Base-by-base conservation (phyloP, 2,113 vertebrate species). In the Eulacestoma nigropectus region DNA sequence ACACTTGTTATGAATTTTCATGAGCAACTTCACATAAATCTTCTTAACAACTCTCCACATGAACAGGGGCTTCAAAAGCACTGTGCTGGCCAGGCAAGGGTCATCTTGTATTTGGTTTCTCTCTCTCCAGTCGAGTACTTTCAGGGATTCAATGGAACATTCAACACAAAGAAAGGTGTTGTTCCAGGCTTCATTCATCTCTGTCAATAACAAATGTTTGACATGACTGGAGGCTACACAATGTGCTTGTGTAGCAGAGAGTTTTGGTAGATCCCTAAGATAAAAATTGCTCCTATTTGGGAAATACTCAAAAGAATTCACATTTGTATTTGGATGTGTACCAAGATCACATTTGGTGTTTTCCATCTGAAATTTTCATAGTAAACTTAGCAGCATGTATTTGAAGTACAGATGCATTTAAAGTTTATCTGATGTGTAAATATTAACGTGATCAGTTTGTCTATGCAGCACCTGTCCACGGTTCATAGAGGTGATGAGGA, bases 311-410 rank as follows among this genome's bases (percentile, higher is more conserved):
- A 55, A 94, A 95, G 65, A 90, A 94, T 96, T 87, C 87, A 72
- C 70, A 90, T 91, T 95, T 94, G 69, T 95, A 60, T 96, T 91
- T 96, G 94, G 89, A 95, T 78, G 50, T 76, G 73, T 91, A 95
- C 95, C 90, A 96, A 96, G 72, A 95, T 47, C 89, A 88, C 92
- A 91, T 91, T 90, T 93, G 94, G 93, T 97, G 94, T 95, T 96
- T 93, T 93, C 70, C 29, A 32, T 93, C 39, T 91, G 73, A 92
- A 93, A 87, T 62, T 82, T 94, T 95, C 77, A 20, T 95, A 90
- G 83, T 93, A 96, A 97, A 93, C 46, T 89, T 90, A 94, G 76
- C 63, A 84, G 81, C 42, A 57, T 87, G 37, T 35, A 82, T 68
- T 76, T 81, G 53, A 95, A 80, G 17, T 89, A 70, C 21, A 81